Evolutionary conservation across 2,797 vertebrate species (phyloP).

Genomic region (Coranthus polyacanthus): DNA sequence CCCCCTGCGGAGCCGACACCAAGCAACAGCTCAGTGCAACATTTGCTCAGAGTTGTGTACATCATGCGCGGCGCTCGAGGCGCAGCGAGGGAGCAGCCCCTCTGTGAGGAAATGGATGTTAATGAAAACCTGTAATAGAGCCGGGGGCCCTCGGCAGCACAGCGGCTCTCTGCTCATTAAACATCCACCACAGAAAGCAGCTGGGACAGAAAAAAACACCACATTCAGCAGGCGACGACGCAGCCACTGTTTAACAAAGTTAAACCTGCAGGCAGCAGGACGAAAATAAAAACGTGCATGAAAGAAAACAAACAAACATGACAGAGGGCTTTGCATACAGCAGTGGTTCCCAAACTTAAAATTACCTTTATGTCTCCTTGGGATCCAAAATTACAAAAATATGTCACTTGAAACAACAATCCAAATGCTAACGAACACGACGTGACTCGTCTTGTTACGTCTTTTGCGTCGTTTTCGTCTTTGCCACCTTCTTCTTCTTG

Average conservation of each 20-base stretch:
- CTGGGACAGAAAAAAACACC: conserved; percentile 18
- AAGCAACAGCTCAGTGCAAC: conserved; percentile 27
- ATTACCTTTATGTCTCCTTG: too few relatives aligned
- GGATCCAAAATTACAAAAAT: too few relatives aligned
- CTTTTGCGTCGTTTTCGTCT: too few relatives aligned
- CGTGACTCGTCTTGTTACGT: too few relatives aligned
- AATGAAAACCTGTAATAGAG: conserved; percentile 70
- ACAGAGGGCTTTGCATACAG: too few relatives aligned
- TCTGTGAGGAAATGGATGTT: conserved; percentile 62
- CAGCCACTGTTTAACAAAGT: conserved; percentile 16
- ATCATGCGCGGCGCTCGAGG: conserved; percentile 29
- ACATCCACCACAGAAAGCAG: conserved; percentile 40
- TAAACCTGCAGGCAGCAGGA: conserved; percentile 13
- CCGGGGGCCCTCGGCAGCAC: conserved; percentile 49
- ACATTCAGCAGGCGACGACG: conserved; percentile 34
- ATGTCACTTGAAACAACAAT: too few relatives aligned
- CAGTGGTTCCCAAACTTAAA: too few relatives aligned
- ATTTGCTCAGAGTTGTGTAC: conserved; percentile 17
- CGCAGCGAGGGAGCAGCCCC: conserved; percentile 32
- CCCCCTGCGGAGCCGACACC: conserved; percentile 44
- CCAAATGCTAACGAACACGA: too few relatives aligned
- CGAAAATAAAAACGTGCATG: conserved; percentile 26
- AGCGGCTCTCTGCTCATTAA: conserved; percentile 62
- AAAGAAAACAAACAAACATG: conserved; percentile 8
- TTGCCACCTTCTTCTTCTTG: too few relatives aligned